Conservation (phyloP, 1,140 invertebrate species). For the Polypedilum vanderplanki region DNA sequence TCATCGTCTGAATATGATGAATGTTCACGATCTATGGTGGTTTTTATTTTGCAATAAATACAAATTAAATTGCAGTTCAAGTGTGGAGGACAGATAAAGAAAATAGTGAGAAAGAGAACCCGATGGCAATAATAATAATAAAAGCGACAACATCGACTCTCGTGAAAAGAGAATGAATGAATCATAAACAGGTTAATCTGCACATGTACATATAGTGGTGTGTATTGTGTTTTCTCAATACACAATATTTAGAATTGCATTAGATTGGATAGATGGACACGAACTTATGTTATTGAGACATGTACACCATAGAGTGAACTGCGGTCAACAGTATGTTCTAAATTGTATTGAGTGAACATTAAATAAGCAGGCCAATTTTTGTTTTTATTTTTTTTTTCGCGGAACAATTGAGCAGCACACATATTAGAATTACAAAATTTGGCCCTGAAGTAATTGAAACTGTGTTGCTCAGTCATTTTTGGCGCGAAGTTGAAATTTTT, state of each 20-base stretch:
- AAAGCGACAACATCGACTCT: neutral
- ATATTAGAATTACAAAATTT: neutral
- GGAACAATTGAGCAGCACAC: neutral
- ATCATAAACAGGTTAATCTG: constrained; percentile 26
- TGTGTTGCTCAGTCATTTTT: neutral
- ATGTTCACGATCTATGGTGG: too few relatives aligned
- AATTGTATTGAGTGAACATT: too few relatives aligned
- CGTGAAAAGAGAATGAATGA: constrained; percentile 16
- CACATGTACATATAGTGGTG: neutral
- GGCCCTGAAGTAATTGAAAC: constrained; percentile 5
- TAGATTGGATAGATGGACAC: neutral
- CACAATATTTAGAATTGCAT: neutral
- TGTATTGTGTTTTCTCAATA: neutral
- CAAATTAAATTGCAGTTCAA: neutral
- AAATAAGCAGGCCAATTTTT: neutral
- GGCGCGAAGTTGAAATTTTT: constrained; percentile 17
- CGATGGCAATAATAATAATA: neutral
- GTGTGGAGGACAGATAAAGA: neutral
- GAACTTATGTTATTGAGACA: neutral
- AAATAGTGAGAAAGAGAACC: neutral
- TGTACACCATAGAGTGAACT: neutral
- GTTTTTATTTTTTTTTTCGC: neutral
- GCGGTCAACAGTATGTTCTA: too few relatives aligned
- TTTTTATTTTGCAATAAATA: too few relatives aligned
- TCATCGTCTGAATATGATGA: too few relatives aligned